Base-by-base conservation (phyloP, 2,888 invertebrate genomes). In the Minunthozetes semirufus region DNA sequence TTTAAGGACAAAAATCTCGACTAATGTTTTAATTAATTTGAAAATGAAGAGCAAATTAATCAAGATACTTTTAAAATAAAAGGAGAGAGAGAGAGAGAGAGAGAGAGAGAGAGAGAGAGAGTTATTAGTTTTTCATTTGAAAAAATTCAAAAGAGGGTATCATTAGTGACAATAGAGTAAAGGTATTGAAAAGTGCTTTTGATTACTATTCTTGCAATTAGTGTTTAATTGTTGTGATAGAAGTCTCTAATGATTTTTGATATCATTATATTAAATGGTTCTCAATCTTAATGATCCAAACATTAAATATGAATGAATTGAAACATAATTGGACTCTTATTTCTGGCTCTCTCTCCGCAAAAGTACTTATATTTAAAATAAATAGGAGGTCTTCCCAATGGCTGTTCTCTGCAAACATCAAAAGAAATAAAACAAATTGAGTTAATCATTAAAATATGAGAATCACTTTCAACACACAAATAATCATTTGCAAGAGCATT, bases 211-310 rank as follows among this genome's bases (percentile, higher is more conserved):
- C 6, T 68, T 42, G 68, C 68, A 68, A 68, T 68, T 68, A 68
- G 42, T 68, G 33, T 68, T 68, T 68, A 68, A 68, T 68, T 68
- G 68, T 68, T 42, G 42, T 68, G 68, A 68, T 42, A 68, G 38
- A 46, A 68, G 68, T 42, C 68, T 68, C 68, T 68, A 68, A 68
- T 68, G 68, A 68, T 59, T 68, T 38, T 38, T 11, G 9, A 42
- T 68, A 63, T 68, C 68, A 68, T 68, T 68, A 68, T 68, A 68
- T 68, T 68, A 68, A 68, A 68, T 68, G 68, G 22, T 11, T 68
- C 22, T 42, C 19, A 22, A 15, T 68, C 68, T 68, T 68, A 68
- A 68, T 68, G 68, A 68, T 68, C 38, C 42, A 22, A 68, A 68
- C 68, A 68, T 68, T 42, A 68, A 38, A 38, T 68, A 68, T 68